phyloP scores from a whole-genome alignment of 1,140 invertebrate genomes.

The Drosophila arizonae region DNA sequence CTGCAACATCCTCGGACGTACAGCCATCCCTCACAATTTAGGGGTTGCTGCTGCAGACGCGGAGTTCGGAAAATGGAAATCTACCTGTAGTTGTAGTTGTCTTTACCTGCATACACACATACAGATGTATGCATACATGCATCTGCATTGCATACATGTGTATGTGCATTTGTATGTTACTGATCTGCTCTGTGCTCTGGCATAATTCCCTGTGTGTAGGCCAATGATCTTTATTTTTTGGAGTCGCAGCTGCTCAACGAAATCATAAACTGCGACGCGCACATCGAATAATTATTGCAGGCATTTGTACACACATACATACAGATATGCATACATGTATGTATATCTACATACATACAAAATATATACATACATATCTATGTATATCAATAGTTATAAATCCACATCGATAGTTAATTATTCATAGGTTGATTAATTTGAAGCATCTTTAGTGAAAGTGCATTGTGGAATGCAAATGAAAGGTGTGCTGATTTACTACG shows the following conservation, averaged over 20 bases:
- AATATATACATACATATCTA: background rate
- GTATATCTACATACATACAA: background rate
- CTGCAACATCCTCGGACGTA: slow-evolving; percentile 67
- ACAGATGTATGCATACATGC: slow-evolving; percentile 11
- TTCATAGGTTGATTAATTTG: background rate
- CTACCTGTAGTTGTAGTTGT: slow-evolving; percentile 68
- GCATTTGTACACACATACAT: slow-evolving; percentile 6
- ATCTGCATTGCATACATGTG: slow-evolving; percentile 13
- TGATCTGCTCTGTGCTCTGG: slow-evolving; percentile 43
- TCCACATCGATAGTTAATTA: background rate
- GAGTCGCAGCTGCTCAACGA: slow-evolving; percentile 67
- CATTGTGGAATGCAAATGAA: slow-evolving; percentile 7
- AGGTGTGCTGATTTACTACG: slow-evolving; percentile 4
- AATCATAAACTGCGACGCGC: slow-evolving; percentile 69
- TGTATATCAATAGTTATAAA: background rate
- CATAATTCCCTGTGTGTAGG: slow-evolving; percentile 71
- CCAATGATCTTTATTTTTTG: slow-evolving; percentile 66
- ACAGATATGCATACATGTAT: slow-evolving; percentile 4
- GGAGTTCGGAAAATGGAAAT: slow-evolving; percentile 49
- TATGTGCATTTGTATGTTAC: slow-evolving; percentile 3
- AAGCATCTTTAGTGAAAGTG: background rate
- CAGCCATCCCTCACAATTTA: slow-evolving; percentile 66
- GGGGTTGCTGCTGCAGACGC: slow-evolving; percentile 68
- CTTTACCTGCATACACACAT: slow-evolving; percentile 40
- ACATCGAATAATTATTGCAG: slow-evolving; percentile 53